A percentile compares a stretch with the other conserved stretches of the same genome.
These are phyloP conservation scores for Brachionus paranguensis DNA, from an alignment of 1,140 invertebrate genomes.

Conservation along the genomic window DNA sequence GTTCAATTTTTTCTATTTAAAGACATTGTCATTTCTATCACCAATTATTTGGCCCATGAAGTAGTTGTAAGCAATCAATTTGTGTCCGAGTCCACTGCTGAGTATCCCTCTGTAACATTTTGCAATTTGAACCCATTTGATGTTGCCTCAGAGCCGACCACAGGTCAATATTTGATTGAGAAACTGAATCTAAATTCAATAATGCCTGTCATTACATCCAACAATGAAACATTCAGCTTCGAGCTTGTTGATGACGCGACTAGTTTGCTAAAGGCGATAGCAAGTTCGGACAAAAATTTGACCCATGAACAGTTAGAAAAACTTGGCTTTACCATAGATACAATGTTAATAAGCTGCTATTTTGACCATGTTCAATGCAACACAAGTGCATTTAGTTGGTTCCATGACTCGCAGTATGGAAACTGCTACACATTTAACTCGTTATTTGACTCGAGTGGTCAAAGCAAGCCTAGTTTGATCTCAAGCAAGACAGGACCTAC, in stretches of 20 bases:
- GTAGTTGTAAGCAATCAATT: not conserved
- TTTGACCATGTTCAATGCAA: not conserved
- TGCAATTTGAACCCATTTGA: conserved; percentile 34
- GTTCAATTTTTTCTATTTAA: not conserved
- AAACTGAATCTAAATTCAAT: not conserved
- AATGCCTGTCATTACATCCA: not conserved
- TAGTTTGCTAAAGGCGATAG: not conserved
- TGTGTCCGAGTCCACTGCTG: not conserved
- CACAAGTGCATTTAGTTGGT: not conserved
- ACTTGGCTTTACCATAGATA: conserved; percentile 19
- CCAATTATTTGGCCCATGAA: not conserved
- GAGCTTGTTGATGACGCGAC: not conserved
- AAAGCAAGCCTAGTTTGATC: not conserved
- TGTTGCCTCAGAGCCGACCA: not conserved
- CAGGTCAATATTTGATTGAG: not conserved
- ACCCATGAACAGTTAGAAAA: not conserved
- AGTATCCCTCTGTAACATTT: conserved; percentile 1
- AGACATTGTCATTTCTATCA: not conserved
- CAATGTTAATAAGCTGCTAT: conserved; percentile 12
- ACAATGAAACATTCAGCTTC: not conserved
- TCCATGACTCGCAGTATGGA: not conserved
- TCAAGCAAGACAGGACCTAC: conserved; percentile 5
- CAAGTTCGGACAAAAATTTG: conserved; percentile 5
- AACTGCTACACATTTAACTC: conserved; percentile 34
- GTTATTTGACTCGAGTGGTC: not conserved